Percentiles rank a stretch among this genome's conserved stretches.
Evolutionary conservation across 2,113 vertebrate species (phyloP).

Genomic region (Hippocampus zosterae): DNA sequence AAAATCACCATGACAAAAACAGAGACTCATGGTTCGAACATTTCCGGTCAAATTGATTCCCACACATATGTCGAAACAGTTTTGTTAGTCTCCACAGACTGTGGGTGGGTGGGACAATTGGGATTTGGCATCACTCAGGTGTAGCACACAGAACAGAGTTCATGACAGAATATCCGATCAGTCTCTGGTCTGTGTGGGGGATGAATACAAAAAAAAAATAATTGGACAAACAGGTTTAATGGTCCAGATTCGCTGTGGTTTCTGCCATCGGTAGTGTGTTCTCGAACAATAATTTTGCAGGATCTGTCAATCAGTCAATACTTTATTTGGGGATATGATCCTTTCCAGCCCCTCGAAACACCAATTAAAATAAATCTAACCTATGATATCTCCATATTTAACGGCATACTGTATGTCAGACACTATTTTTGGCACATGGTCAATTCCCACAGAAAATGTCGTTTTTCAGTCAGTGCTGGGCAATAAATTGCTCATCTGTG

Average conservation of each 20-base stretch:
- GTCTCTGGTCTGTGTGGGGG: constrained; percentile 10
- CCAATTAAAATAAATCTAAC: background rate
- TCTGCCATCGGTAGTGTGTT: background rate
- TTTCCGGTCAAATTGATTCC: constrained; percentile 32
- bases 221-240: background rate
- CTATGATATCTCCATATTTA: background rate
- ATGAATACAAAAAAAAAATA: background rate
- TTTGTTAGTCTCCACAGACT: constrained; percentile 37
- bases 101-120: constrained; percentile 43
- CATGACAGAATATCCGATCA: constrained; percentile 21
- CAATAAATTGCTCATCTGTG: background rate
- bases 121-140: constrained; percentile 23
- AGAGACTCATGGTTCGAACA: constrained; percentile 25
- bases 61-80: constrained; percentile 36
- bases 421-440: background rate
- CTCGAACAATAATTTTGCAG: background rate
- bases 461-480: background rate
- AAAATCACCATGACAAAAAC: constrained; percentile 6
- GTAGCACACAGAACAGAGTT: constrained; percentile 38
- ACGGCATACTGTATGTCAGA: background rate
- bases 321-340: too few species aligned
- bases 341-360: background rate
- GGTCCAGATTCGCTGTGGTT: constrained; percentile 1
- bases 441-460: background rate
- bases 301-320: background rate